Evolutionary conservation across 2,888 invertebrate species (phyloP).

Genomic region (Caenorhabditis imperialis): DNA sequence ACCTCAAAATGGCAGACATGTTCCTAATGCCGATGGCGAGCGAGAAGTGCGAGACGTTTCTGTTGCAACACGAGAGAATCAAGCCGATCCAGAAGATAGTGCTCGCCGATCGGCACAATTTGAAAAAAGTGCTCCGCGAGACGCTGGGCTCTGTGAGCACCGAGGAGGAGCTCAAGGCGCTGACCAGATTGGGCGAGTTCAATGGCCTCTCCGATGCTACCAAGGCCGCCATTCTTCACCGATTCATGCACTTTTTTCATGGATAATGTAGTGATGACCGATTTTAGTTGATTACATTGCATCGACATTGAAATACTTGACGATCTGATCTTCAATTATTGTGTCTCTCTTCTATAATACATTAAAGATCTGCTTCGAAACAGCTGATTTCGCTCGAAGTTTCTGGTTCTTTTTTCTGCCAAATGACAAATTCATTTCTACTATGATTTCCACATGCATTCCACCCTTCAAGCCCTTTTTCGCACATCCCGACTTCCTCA

Average conservation of each 20-base stretch:
- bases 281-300: no score
- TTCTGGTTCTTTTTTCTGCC: no score
- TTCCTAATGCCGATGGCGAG: neutral
- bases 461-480: no score
- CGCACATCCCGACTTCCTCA: no score
- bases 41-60: neutral
- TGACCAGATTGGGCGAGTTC: neutral
- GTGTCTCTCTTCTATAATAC: no score
- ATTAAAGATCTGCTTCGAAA: no score
- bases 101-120: neutral
- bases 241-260: constrained; percentile 4
- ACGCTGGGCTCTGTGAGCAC: neutral
- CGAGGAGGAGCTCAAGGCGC: neutral
- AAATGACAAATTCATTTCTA: no score
- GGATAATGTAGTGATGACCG: no score
- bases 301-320: no score
- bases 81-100: neutral
- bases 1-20: neutral
- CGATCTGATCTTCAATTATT: no score
- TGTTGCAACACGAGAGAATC: neutral
- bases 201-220: neutral
- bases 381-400: no score
- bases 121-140: neutral
- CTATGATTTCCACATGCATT: no score
- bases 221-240: neutral